Conservation (phyloP, 1,140 invertebrate genomes). For the Solenopsis fugax region DNA sequence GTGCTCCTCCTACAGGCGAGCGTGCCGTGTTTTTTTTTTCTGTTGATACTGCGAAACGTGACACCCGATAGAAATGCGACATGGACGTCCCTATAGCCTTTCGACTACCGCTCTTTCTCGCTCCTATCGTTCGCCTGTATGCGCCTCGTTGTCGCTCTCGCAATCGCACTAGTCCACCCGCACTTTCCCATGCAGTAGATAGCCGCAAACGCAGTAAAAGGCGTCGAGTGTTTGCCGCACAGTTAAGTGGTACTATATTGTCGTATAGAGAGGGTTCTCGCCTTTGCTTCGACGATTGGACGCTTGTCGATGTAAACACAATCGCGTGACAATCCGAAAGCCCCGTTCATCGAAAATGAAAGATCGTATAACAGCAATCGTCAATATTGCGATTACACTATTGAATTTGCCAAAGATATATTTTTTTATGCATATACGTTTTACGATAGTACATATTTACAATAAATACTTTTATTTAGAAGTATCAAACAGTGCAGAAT, state of each 20-base stretch:
- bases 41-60: slow-evolving; percentile 56
- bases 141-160: slow-evolving; percentile 46
- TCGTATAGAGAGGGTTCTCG: slow-evolving; percentile 72
- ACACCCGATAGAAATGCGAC: slow-evolving; percentile 71
- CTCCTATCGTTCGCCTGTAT: slow-evolving; percentile 1
- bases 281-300: slow-evolving; percentile 63
- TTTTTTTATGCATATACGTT: neutral
- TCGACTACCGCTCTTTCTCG: neutral
- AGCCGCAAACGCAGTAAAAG: slow-evolving; percentile 81
- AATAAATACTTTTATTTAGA: neutral
- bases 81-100: slow-evolving; percentile 51
- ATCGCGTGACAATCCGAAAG: slow-evolving; percentile 3
- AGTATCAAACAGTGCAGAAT: neutral
- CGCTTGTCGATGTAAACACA: slow-evolving; percentile 33
- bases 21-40: slow-evolving; percentile 33
- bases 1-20: slow-evolving; percentile 10
- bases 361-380: neutral
- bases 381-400: neutral
- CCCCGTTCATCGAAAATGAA: neutral
- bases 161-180: slow-evolving; percentile 1
- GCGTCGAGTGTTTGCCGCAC: slow-evolving; percentile 80
- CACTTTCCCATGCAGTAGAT: slow-evolving; percentile 31
- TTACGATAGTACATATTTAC: neutral
- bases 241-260: slow-evolving; percentile 81
- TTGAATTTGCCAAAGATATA: neutral